phyloP scores from a whole-genome alignment of 1,140 invertebrate species.

The Apis dorsata region DNA sequence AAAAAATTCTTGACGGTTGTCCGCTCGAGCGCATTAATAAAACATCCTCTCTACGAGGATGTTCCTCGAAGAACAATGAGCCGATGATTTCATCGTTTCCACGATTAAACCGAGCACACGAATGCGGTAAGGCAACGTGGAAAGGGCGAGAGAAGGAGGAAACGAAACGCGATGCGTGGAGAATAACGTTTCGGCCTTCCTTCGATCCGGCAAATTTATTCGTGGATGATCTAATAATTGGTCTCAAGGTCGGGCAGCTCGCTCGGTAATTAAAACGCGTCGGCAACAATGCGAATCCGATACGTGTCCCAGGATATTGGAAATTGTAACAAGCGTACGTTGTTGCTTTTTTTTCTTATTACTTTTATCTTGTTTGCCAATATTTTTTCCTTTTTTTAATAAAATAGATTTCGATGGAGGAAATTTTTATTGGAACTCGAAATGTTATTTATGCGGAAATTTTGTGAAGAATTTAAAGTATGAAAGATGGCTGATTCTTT shows the following conservation, averaged over 20 bases:
- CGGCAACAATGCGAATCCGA: slow-evolving; percentile 72
- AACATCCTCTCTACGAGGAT: not conserved
- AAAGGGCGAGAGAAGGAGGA: slow-evolving; percentile 31
- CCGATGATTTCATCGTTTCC: slow-evolving; percentile 20
- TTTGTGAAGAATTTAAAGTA: too few species aligned
- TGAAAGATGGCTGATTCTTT: too few species aligned
- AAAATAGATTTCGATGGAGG: too few species aligned
- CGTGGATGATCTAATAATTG: slow-evolving; percentile 59
- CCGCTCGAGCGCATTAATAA: slow-evolving; percentile 14
- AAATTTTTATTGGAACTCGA: too few species aligned
- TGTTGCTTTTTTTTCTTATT: not conserved
- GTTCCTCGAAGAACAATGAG: not conserved
- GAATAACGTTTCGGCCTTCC: slow-evolving; percentile 34
- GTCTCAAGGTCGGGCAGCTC: slow-evolving; percentile 30
- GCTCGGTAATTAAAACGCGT: slow-evolving; percentile 17
- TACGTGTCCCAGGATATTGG: slow-evolving; percentile 71
- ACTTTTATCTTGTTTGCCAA: not conserved
- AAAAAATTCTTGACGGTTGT: not conserved
- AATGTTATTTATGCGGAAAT: too few species aligned
- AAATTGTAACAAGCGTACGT: slow-evolving; percentile 71
- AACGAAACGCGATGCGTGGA: not conserved
- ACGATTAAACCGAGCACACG: slow-evolving; percentile 8
- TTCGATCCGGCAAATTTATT: slow-evolving; percentile 50
- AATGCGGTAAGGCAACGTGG: not conserved
- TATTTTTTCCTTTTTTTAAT: not conserved